Evolutionary conservation across 1,140 invertebrate genomes (phyloP), one percentile per base, ranked within the genome.

Genomic region (Doryteuthis pealeii): DNA sequence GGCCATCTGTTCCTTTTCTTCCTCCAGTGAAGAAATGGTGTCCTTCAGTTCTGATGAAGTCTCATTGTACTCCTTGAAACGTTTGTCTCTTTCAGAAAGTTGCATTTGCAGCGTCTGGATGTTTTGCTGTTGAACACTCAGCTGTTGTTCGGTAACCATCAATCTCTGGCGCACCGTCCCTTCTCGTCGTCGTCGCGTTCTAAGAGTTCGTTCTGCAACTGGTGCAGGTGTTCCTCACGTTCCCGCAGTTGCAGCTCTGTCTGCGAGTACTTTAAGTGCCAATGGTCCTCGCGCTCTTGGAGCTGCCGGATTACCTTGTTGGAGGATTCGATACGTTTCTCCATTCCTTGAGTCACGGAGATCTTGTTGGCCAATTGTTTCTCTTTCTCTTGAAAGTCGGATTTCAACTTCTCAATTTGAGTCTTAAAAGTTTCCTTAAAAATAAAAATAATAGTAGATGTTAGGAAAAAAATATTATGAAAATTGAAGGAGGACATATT

Each of bases 41-140:
- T 80, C 43, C 54, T 80, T 69, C 54, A 81, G 68, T 45, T 78
- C 72, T 12, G n/a, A 12, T 15, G 30, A 33, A 5, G 69, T 68
- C n/a, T 80, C 49, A 40, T 74, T 43, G 22, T 73, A 58, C 35
- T 72, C 72, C 35, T 78, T 45, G 33, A 77, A 40, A 28, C 77
- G 67, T 33, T 33, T 26, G 31, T 79, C 76, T 54, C 75, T 26
- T 70, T 76, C 76, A 58, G 74, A 22, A 6, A 80, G 28, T 70
- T 75, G 31, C 15, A 62, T 18, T 73, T 76, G 49, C 35, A 79
- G 70, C 1, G 65, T 66, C 54, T 58, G 15, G 32, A 81, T 8
- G 73, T 80, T 75, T 14, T 58, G 74, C 49, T 72, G 74, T 8
- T 73, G 35, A 12, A 15, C 31, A 15, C 49, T 74, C 65, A 75